phyloP scores from a whole-genome alignment of 1,140 invertebrate genomes.

The Gyrodactylus salaris region DNA sequence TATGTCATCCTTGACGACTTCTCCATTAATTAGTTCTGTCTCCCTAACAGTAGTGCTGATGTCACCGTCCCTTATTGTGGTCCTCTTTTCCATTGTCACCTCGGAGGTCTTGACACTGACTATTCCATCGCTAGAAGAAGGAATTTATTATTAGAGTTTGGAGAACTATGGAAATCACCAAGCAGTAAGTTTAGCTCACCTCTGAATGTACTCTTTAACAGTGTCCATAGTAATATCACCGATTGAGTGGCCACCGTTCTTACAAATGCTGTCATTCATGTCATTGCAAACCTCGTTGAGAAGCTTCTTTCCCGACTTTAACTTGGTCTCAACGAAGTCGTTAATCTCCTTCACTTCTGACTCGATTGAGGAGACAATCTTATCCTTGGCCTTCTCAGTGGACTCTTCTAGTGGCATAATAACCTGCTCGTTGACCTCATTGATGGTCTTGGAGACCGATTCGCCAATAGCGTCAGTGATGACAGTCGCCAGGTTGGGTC shows the following conservation, averaged over 20 bases:
- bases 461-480: background rate
- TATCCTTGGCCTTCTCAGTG: background rate
- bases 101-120: background rate
- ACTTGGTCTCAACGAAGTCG: background rate
- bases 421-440: background rate
- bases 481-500: background rate
- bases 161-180: background rate
- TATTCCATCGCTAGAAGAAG: background rate
- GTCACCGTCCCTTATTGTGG: background rate
- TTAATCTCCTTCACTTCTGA: background rate
- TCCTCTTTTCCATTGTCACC: background rate
- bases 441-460: background rate
- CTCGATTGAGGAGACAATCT: background rate
- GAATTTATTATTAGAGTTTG: background rate
- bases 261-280: background rate
- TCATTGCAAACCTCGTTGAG: background rate
- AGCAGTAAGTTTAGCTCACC: background rate
- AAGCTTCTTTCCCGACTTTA: background rate
- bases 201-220: background rate
- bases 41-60: background rate
- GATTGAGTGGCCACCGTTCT: background rate
- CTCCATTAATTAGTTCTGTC: background rate
- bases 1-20: background rate
- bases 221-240: background rate
- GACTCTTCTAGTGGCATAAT: background rate